Conservation (phyloP, 2,797 vertebrate genomes). For the Peromyscus eremicus region DNA sequence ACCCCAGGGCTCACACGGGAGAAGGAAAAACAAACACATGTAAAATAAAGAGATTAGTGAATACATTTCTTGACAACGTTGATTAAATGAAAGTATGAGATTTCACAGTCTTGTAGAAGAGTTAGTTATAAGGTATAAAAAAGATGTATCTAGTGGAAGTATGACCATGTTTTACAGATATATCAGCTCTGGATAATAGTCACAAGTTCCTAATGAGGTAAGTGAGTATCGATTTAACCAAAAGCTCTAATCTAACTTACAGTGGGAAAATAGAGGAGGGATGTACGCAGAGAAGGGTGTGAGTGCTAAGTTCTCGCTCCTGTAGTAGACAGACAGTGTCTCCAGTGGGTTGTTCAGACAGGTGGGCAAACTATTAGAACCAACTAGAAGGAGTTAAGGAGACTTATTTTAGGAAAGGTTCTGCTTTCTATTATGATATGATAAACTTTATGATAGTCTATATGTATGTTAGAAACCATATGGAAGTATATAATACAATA, state of each 20-base stretch:
- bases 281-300: background rate
- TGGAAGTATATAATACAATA: slow-evolving; percentile 13
- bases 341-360: slow-evolving; percentile 29
- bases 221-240: slow-evolving; percentile 21
- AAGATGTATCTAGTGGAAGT: background rate
- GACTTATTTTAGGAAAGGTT: background rate
- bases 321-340: background rate
- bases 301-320: background rate
- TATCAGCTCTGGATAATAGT: background rate
- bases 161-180: background rate
- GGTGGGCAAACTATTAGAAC: background rate
- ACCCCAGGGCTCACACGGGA: background rate
- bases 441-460: background rate
- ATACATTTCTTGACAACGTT: slow-evolving; percentile 29
- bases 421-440: background rate
- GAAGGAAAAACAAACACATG: background rate
- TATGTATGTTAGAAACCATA: background rate
- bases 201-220: background rate
- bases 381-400: background rate
- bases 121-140: slow-evolving; percentile 24
- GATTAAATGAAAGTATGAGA: slow-evolving; percentile 36
- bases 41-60: background rate
- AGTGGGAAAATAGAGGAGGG: background rate
- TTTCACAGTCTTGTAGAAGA: slow-evolving; percentile 19
- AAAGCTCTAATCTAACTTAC: slow-evolving; percentile 14